Conservation (phyloP, 2,113 vertebrate genomes). For the Misgurnus mizolepis region DNA sequence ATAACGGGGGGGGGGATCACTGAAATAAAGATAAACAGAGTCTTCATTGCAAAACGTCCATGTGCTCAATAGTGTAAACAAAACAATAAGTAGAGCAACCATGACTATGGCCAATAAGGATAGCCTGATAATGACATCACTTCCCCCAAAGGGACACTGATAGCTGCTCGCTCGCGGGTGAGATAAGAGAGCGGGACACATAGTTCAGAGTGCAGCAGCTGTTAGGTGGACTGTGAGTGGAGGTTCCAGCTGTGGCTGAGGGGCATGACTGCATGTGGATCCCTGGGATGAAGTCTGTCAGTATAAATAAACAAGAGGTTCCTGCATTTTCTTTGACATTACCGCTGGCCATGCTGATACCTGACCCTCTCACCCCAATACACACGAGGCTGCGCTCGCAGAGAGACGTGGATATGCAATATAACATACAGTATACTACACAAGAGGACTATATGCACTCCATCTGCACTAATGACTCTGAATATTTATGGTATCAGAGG, state of each 20-base stretch:
- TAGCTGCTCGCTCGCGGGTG: constrained; percentile 10
- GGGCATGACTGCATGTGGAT: constrained; percentile 22
- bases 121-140: constrained; percentile 37
- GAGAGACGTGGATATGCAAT: neutral
- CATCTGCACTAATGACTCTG: neutral
- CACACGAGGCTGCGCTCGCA: neutral
- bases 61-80: constrained; percentile 9
- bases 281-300: constrained; percentile 12
- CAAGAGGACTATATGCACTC: neutral
- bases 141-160: constrained; percentile 7
- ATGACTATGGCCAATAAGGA: constrained; percentile 13
- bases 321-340: constrained; percentile 39
- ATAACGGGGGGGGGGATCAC: constrained; percentile 26
- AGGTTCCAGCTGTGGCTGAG: constrained; percentile 28
- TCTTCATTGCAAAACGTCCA: constrained; percentile 39
- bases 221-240: constrained; percentile 19
- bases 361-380: constrained; percentile 15
- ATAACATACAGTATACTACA: neutral
- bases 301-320: constrained; percentile 38
- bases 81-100: constrained; percentile 8
- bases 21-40: constrained; percentile 44
- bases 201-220: constrained; percentile 32
- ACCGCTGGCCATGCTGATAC: neutral
- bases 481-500: neutral
- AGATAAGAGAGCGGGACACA: constrained; percentile 16